These are phyloP conservation scores for Pocota personata DNA, from an alignment of 2,888 invertebrate species.

Conservation along the genomic window DNA sequence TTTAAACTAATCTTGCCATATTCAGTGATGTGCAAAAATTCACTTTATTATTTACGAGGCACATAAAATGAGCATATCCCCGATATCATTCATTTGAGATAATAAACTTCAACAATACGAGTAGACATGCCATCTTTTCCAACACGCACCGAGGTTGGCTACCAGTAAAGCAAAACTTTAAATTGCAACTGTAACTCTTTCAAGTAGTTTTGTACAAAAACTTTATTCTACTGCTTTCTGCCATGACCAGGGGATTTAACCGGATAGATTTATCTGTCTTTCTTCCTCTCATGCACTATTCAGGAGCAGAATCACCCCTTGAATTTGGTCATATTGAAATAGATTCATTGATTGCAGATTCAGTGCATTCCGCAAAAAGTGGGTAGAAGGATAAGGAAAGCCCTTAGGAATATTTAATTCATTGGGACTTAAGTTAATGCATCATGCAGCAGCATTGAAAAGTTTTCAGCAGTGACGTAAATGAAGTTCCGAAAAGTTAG, in stretches of 20 bases:
- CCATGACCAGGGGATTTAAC: slow-evolving; percentile 7
- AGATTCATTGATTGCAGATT: slow-evolving; percentile 57
- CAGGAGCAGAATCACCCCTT: not conserved
- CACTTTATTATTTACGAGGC: not conserved
- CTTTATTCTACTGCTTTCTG: slow-evolving; percentile 2
- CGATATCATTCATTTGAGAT: slow-evolving; percentile 24
- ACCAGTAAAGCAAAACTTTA: slow-evolving; percentile 55
- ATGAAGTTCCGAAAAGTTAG: slow-evolving; percentile 40
- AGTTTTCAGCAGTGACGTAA: slow-evolving; percentile 5
- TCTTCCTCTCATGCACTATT: not conserved
- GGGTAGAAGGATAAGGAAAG: not conserved
- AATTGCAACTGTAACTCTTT: slow-evolving; percentile 63
- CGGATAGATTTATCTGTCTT: not conserved
- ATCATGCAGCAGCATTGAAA: slow-evolving; percentile 18
- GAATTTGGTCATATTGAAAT: slow-evolving; percentile 28
- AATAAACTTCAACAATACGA: slow-evolving; percentile 32
- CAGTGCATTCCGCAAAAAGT: not conserved
- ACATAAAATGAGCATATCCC: not conserved
- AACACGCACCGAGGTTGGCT: not conserved
- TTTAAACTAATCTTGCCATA: not conserved
- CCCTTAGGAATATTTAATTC: slow-evolving; percentile 37
- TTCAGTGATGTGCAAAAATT: not conserved
- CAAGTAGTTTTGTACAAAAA: slow-evolving; percentile 54
- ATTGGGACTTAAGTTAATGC: slow-evolving; percentile 7
- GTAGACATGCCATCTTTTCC: slow-evolving; percentile 13